These are phyloP conservation scores for Aphidius gifuensis DNA, from an alignment of 1,140 invertebrate genomes.

Conservation along the genomic window DNA sequence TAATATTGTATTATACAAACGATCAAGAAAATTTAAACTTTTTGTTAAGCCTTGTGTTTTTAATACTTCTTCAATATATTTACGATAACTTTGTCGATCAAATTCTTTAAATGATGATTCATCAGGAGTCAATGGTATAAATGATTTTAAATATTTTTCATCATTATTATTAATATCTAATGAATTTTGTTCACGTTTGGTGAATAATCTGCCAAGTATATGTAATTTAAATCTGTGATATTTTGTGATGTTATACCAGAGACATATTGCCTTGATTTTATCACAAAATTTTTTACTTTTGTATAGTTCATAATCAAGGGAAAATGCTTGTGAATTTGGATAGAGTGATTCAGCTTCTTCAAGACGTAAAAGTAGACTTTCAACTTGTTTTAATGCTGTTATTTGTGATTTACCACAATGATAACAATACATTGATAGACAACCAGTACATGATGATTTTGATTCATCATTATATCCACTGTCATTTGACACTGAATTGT, in stretches of 20 bases:
- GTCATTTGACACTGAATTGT: constrained; percentile 21
- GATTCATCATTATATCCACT: constrained; percentile 18
- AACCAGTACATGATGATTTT: constrained; percentile 50
- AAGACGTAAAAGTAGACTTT: constrained; percentile 66
- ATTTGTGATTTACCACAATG: constrained; percentile 67
- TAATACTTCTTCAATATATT: constrained; percentile 82
- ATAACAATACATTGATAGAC: constrained; percentile 69
- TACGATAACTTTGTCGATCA: constrained; percentile 59
- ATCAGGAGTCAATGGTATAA: constrained; percentile 42
- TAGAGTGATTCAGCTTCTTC: constrained; percentile 78
- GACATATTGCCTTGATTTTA: constrained; percentile 73
- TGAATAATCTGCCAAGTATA: constrained; percentile 72
- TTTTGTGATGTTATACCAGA: constrained; percentile 87
- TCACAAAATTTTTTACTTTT: constrained; percentile 64
- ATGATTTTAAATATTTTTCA: constrained; percentile 7
- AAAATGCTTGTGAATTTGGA: constrained; percentile 79
- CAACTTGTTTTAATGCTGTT: constrained; percentile 70
- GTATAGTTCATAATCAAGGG: constrained; percentile 69
- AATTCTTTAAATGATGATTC: constrained; percentile 45
- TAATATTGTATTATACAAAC: constrained; percentile 64
- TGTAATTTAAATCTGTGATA: constrained; percentile 78
- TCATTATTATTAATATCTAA: constrained; percentile 14
- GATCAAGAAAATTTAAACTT: constrained; percentile 71
- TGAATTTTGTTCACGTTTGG: constrained; percentile 50
- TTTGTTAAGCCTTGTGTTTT: constrained; percentile 81